Conservation (phyloP, 2,888 invertebrate species). For the Calameuta idolon region DNA sequence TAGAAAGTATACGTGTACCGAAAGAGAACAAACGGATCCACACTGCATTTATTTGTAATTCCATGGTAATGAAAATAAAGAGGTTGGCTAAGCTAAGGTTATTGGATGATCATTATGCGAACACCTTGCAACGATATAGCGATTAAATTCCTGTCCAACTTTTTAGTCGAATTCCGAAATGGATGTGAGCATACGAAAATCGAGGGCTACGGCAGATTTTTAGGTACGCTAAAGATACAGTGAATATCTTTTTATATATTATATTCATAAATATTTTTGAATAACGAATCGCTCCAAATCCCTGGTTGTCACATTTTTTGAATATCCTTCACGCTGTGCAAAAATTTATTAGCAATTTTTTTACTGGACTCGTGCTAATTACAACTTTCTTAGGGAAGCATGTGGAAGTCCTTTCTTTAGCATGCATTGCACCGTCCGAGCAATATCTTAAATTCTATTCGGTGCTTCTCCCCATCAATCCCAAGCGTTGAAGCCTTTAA, state of each 20-base stretch:
- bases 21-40: neutral
- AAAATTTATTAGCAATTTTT: neutral
- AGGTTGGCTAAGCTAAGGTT: neutral
- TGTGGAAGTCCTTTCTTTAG: neutral
- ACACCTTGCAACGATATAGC: slow-evolving; percentile 22
- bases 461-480: neutral
- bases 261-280: too few relatives aligned
- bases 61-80: neutral
- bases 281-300: neutral
- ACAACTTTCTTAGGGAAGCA: neutral
- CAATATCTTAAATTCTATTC: neutral
- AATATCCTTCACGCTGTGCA: neutral
- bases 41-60: neutral
- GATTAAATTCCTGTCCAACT: slow-evolving; percentile 18
- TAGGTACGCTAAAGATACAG: neutral
- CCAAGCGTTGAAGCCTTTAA: slow-evolving; percentile 16
- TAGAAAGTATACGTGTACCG: neutral
- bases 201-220: slow-evolving; percentile 30
- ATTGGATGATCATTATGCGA: slow-evolving; percentile 12
- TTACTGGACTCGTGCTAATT: neutral
- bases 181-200: slow-evolving; percentile 39
- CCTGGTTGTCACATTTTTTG: neutral
- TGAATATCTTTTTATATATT: slow-evolving; percentile 11
- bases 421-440: neutral
- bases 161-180: slow-evolving; percentile 36